Evolutionary conservation across 1,140 invertebrate genomes (phyloP).

Genomic region (Meteorus sp.): DNA sequence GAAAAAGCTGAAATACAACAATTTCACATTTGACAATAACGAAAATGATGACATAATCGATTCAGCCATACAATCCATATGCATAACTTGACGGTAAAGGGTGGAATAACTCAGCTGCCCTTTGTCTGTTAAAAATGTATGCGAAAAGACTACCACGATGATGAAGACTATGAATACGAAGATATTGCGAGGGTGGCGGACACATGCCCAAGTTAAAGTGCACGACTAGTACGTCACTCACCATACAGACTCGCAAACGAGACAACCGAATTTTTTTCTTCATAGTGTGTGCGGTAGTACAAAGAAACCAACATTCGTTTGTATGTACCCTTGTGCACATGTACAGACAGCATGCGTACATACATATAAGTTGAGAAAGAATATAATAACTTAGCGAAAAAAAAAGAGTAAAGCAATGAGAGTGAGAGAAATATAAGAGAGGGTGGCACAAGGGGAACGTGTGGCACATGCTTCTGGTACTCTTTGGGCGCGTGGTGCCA

Average conservation of each 20-base stretch:
- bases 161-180: too few relatives aligned
- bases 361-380: not conserved
- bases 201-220: constrained; percentile 3
- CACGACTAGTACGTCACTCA: not conserved
- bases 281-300: too few relatives aligned
- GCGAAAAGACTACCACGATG: not conserved
- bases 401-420: not conserved
- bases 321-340: too few relatives aligned
- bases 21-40: too few relatives aligned
- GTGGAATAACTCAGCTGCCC: constrained; percentile 15
- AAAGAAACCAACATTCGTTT: too few relatives aligned
- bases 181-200: constrained; percentile 3
- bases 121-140: constrained; percentile 8
- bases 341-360: constrained; percentile 2
- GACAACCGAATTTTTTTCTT: too few relatives aligned
- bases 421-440: constrained; percentile 21
- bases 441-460: constrained; percentile 19
- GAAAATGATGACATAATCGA: too few relatives aligned
- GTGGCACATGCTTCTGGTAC: constrained; percentile 29
- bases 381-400: not conserved
- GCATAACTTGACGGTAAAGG: too few relatives aligned
- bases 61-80: too few relatives aligned
- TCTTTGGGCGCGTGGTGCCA: constrained; percentile 22
- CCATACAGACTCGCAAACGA: not conserved
- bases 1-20: too few relatives aligned